These are phyloP conservation scores for Harpagifer antarcticus DNA, from an alignment of 2,797 vertebrate genomes.

Conservation along the genomic window DNA sequence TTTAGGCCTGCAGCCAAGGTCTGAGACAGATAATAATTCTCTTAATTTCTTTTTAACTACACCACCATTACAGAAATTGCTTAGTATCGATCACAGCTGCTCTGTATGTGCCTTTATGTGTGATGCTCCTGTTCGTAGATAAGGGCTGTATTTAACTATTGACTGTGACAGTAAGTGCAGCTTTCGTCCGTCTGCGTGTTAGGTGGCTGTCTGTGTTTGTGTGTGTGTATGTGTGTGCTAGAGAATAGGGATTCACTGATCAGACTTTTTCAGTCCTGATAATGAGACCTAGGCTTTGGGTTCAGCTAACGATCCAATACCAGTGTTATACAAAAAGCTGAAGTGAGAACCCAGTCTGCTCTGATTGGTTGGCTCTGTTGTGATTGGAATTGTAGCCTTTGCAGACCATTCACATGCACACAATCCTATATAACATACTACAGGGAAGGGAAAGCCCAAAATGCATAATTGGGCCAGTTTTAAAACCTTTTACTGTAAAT, in stretches of 20 bases:
- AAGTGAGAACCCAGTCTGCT: too few relatives aligned
- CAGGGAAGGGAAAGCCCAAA: too few relatives aligned
- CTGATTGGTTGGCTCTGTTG: too few relatives aligned
- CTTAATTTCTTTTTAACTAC: constrained; percentile 88
- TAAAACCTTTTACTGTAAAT: too few relatives aligned
- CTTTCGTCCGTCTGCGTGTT: constrained; percentile 14
- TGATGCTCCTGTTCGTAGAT: constrained; percentile 37
- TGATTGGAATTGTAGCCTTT: too few relatives aligned
- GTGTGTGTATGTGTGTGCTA: neutral
- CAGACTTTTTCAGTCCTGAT: too few relatives aligned
- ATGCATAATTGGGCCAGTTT: too few relatives aligned
- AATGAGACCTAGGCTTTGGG: too few relatives aligned
- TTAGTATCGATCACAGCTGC: constrained; percentile 79
- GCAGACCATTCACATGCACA: too few relatives aligned
- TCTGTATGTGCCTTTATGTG: constrained; percentile 14
- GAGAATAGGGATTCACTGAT: neutral
- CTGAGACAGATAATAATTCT: constrained; percentile 80
- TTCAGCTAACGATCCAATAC: too few relatives aligned
- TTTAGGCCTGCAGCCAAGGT: constrained; percentile 54
- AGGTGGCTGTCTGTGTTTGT: neutral
- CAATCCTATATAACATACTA: too few relatives aligned
- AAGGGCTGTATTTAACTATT: constrained; percentile 46
- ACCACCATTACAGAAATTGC: constrained; percentile 76
- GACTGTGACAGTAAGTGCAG: constrained; percentile 13
- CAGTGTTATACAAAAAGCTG: too few relatives aligned